Base-by-base conservation (phyloP, 1,140 invertebrate species). In the Drosophila oshimai region DNA sequence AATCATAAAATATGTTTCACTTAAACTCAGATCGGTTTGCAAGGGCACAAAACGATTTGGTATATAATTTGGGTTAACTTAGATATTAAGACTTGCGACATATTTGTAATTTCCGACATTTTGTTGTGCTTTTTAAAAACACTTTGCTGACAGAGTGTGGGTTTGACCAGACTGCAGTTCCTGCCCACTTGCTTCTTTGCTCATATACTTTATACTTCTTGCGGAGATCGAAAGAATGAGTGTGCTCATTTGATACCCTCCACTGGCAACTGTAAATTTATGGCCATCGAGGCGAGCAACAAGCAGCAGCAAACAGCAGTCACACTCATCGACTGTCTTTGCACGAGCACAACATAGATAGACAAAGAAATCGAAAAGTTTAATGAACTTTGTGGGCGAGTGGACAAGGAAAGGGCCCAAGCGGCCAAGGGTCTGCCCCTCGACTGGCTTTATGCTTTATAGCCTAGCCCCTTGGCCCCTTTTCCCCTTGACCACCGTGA, bases 361-460 rank as follows among this genome's bases (percentile, higher is more conserved):
- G 61, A 65, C 60, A 65, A 65, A 65, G 60, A 65, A 65, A 65
- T 64, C 42, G 61, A 65, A 64, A 65, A 62, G 61, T 65, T 65
- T 65, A 65, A 39, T 65, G 61, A 65, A 65, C 61, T 50, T 36
- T 65, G 20, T 9, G 42, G 17, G 31, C 22, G 7, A 28, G 20
- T 65, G 61, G 61, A 50, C 61, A 41, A 18, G 55, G 54, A 33
- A 31, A 47, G 26, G 22, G 17, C 10, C 6, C 7, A 22, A 18
- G 13, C 31, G 41, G 58, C 57, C 55, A 61, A 61, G 58, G 47
- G 47, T 37, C 20, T 50, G 46, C 12, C 46, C 39, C 39, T 41
- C 39, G 20, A 24, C 57, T 61, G 58, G 55, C 54, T 44, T 60
- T 62, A 60, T 62, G 58, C 53, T 62, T 62, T 62, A 62, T 60